Evolutionary conservation across 2,797 vertebrate species (phyloP), one percentile per base, ranked within the genome.

Genomic region (Propithecus deckenii): DNA sequence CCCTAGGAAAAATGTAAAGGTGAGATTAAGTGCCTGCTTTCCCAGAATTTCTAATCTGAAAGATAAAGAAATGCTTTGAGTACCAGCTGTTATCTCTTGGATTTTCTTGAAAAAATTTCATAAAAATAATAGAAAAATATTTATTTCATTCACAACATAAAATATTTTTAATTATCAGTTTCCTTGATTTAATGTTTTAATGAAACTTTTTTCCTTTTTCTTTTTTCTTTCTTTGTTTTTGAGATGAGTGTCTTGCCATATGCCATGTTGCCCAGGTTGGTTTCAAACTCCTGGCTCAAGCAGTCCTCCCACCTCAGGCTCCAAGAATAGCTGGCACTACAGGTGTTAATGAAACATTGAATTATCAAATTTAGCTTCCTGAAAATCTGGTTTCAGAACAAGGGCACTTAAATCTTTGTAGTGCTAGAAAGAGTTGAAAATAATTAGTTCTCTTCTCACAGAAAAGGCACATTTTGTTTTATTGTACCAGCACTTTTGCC

Each of bases 301-400:
- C 28, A 63, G 61, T 63, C 30, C 61, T 63, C 30, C 61, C 30
- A 7, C 61, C 30, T 63, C 61, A 32, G 30, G 30, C 30, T 63
- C 61, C 32, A 32, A 23, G 61, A n/a, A 32, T 65, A n/a, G 61
- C 32, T 65, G 61, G 61, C 6, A n/a, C 7, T 65, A n/a, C 61
- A 30, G 30, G 14, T 32, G 30, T 65, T 65, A 65, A 65, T 65
- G 61, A 65, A 65, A 65, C 30, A n/a, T 17, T 17, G 57, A 93
- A 46, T 89, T 81, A 41, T 86, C 72, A 89, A 90, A 90, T 65
- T 89, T 84, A 86, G n/a, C 69, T 91, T 96, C 55, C 78, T 71
- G n/a, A 74, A 91, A 81, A 86, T 88, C 83, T 78, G 28, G 20
- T 95, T 96, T 91, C 43, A 15, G 38, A 90, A 86, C 30, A 72